Percentiles rank a stretch among this genome's conserved stretches.
phyloP scores from a whole-genome alignment of 2,888 invertebrate species.

The Helicoverpa assulta region DNA sequence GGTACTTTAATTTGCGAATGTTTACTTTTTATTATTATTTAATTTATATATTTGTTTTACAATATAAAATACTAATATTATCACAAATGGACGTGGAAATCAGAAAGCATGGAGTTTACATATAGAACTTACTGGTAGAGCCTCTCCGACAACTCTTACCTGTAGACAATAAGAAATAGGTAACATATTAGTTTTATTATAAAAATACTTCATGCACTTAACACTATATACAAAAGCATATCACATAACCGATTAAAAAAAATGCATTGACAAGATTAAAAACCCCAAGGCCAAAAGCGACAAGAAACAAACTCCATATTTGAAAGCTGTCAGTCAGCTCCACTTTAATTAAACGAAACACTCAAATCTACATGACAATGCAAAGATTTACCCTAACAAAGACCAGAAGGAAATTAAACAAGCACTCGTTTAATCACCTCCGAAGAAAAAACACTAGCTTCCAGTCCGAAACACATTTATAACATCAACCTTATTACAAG shows the following conservation, averaged over 20 bases:
- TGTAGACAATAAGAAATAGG: slow-evolving; percentile 27
- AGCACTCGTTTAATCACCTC: slow-evolving; percentile 56
- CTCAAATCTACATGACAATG: slow-evolving; percentile 42
- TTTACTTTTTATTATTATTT: no score
- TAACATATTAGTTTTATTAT: slow-evolving; percentile 16
- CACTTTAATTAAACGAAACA: slow-evolving; percentile 21
- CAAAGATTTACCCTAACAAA: slow-evolving; percentile 44
- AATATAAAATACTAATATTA: no score
- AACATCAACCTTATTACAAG: slow-evolving; percentile 34
- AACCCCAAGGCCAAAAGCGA: no score
- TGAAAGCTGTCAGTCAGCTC: slow-evolving; percentile 14
- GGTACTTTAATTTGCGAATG: no score
- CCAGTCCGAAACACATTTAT: slow-evolving; percentile 8
- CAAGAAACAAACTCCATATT: neutral
- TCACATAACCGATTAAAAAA: no score
- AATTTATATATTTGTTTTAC: no score
- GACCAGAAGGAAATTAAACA: slow-evolving; percentile 63
- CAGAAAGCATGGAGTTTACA: neutral
- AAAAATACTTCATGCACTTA: neutral
- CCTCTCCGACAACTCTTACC: slow-evolving; percentile 28
- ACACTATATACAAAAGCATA: neutral
- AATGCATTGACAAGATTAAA: no score
- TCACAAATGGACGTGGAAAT: no score
- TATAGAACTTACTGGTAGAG: neutral
- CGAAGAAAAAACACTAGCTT: slow-evolving; percentile 53